Base-by-base conservation (phyloP, 2,888 invertebrate genomes). In the Dione vanillae region DNA sequence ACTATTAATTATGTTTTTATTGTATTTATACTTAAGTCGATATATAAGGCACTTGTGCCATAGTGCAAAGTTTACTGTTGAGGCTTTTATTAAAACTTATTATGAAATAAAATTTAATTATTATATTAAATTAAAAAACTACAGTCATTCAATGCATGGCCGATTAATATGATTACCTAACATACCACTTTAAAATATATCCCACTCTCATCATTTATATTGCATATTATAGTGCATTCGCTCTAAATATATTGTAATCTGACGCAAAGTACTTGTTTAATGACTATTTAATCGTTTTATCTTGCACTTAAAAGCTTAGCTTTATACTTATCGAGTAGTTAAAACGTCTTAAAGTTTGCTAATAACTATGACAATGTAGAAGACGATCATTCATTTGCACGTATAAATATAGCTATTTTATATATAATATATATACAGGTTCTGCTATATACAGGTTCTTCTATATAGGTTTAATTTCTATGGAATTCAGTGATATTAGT, bases 231-330 rank as follows among this genome's bases (percentile, higher is more conserved):
- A 49, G 14, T 64, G 51, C 40, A 8, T 40, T 19, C 37, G 9
- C 35, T 51, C 49, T 64, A 64, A 64, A 64, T 49, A 64, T 49
- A 64, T 64, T 64, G 51, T 51, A 64, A 51, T 64, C 64, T 64
- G 64, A 64, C 64, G 16, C 51, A 51, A 19, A 64, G 51, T 64
- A 64, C 64, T 49, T 64, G 64, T 49, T 49, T 64, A 51, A 64
- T 64, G 19, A 61, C 27, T 61, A 35, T 27, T 37, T 64, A 64
- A 64, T 64, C 64, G 35, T 19, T 51, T 64, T 64, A 64, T 51
- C 64, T 37, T 49, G 19, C 51, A 40, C 37, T 51, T 51, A 51
- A 51, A 64, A 51, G 64, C 64, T 64, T 49, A 64, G 20, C 64
- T 37, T 43, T 61, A 45, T 45, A 49, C 20, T 61, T 64, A 64